phyloP scores from a whole-genome alignment of 2,797 vertebrate genomes.

The Dipus sagitta region DNA sequence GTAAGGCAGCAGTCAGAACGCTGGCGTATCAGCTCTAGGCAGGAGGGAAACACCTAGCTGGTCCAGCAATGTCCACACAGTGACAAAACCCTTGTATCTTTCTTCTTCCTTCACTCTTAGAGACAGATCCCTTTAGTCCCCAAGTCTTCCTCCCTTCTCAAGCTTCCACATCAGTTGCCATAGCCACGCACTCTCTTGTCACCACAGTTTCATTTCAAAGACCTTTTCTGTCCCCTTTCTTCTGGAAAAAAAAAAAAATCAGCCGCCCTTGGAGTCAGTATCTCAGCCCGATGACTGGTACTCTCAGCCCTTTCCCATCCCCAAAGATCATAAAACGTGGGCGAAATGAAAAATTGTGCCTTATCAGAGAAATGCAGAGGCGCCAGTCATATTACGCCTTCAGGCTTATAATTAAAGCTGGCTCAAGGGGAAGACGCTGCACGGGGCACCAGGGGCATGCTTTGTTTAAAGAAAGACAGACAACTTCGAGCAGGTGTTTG shows the following conservation, averaged over 20 bases:
- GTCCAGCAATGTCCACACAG: neutral
- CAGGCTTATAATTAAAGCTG: slow-evolving; percentile 57
- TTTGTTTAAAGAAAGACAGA: slow-evolving; percentile 19
- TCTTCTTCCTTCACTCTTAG: neutral
- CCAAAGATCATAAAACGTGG: slow-evolving; percentile 48
- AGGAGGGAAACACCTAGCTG: neutral
- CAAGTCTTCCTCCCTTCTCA: neutral
- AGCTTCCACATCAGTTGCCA: slow-evolving; percentile 39
- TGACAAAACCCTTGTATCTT: neutral
- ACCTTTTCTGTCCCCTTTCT: slow-evolving; percentile 26
- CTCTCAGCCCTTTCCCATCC: slow-evolving; percentile 51
- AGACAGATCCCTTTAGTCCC: neutral
- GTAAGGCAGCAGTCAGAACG: no score
- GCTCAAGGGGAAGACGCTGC: neutral
- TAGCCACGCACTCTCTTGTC: neutral
- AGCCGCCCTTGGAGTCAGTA: neutral
- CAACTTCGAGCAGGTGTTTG: neutral
- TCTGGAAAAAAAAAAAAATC: slow-evolving; percentile 5
- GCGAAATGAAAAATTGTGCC: slow-evolving; percentile 60
- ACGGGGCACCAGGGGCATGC: neutral
- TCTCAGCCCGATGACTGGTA: neutral
- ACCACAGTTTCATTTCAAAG: slow-evolving; percentile 1
- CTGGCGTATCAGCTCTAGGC: neutral
- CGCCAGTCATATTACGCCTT: slow-evolving; percentile 23
- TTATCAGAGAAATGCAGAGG: slow-evolving; percentile 71